Conservation (phyloP, 2,113 vertebrate species). For the Balaeniceps rex region DNA sequence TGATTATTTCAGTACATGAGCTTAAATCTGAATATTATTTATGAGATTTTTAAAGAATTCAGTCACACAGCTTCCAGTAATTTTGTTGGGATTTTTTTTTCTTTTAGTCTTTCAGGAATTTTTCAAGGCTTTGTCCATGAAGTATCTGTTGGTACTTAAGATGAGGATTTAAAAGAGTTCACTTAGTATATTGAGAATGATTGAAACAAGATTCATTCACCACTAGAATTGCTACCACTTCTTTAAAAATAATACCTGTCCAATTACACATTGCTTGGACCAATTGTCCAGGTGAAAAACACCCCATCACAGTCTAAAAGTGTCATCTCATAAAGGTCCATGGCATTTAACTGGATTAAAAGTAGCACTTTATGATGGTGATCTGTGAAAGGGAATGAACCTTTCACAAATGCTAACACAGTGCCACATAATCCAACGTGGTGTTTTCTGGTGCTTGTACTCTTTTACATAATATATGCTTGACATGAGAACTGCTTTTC, state of each 20-base stretch:
- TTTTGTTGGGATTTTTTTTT: neutral
- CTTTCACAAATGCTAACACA: neutral
- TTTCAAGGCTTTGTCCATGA: neutral
- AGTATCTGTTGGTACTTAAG: neutral
- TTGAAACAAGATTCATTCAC: neutral
- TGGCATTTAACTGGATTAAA: neutral
- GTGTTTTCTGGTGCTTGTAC: neutral
- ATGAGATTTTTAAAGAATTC: neutral
- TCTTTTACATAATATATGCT: neutral
- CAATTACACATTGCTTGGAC: neutral
- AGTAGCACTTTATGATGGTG: neutral
- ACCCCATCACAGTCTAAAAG: neutral
- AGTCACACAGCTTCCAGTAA: neutral
- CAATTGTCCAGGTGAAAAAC: neutral
- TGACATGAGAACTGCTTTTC: neutral
- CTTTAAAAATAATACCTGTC: neutral
- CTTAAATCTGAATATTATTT: neutral
- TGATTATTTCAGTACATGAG: neutral
- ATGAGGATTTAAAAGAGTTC: neutral
- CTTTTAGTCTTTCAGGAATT: neutral
- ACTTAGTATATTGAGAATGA: neutral
- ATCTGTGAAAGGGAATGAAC: neutral
- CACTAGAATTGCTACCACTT: neutral
- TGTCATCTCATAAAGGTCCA: neutral
- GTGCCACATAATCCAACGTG: neutral